Evolutionary conservation across 2,888 invertebrate genomes (phyloP), one percentile per base, ranked within the genome.

Genomic region (Argyra leucocephala): DNA sequence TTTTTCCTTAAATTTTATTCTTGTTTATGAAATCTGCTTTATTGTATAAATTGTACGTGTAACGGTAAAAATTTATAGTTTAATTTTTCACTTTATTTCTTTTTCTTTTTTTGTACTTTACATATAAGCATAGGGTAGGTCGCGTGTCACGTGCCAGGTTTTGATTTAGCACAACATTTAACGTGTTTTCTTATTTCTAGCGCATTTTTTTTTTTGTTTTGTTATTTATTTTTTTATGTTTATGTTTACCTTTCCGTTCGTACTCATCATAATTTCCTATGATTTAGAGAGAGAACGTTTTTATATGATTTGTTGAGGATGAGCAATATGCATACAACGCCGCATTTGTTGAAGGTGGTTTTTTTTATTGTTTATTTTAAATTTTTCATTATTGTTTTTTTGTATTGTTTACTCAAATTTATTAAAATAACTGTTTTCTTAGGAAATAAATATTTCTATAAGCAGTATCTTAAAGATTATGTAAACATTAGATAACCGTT

Each of bases 81-180:
- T 37, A 18, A 18, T 18, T 48, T 48, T 48, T 48, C 12, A 31
- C 31, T 31, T 7, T 31, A 5, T 15, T 48, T 48, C 12, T 48
- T 48, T 18, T 48, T 48, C 9, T 48, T 48, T 23, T 59, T 21
- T 6, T 57, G 10, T 57, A 10, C 10, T 57, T 57, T 57, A 57
- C 21, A 18, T 59, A 59, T 59, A 23, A 59, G 59, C 23, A 59
- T 59, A 23, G 23, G 59, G 59, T 59, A 59, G 59, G 59, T 59
- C 59, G 59, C 59, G 59, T 59, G 59, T 59, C 59, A 59, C 59
- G 59, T 59, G 59, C 59, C 59, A 59, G 59, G 23, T 23, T 59
- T 59, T 59, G 59, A 59, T 59, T 59, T 59, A 48, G 48, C 48
- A 48, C 48, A 48, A 48, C 4, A 15, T 48, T 5, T 48, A 57